phyloP scores from a whole-genome alignment of 1,140 invertebrate genomes.

The Saccostrea echinata region DNA sequence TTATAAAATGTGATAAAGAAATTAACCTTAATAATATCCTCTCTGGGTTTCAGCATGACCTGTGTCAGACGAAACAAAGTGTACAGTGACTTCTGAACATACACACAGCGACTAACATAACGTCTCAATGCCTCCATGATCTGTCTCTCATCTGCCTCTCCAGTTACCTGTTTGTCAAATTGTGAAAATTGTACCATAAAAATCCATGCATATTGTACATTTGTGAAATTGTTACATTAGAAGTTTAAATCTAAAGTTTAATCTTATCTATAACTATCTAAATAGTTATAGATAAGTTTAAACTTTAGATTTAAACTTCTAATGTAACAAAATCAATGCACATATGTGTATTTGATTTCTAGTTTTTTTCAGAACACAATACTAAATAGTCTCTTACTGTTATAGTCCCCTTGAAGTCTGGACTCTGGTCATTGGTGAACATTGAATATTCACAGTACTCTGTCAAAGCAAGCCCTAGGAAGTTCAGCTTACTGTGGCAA shows the following conservation, averaged over 20 bases:
- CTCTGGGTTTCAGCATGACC: conserved; percentile 83
- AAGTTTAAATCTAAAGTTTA: no score
- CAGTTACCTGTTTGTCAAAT: conserved; percentile 82
- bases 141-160: conserved; percentile 84
- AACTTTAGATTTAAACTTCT: neutral
- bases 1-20: no score
- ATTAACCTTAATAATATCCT: conserved; percentile 83
- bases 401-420: conserved; percentile 68
- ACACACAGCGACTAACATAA: conserved; percentile 84
- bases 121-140: conserved; percentile 85
- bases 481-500: conserved; percentile 80
- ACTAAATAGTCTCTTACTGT: conserved; percentile 66
- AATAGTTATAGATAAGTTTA: no score
- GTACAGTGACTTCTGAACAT: conserved; percentile 88
- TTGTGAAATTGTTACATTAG: no score
- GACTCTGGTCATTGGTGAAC: conserved; percentile 77
- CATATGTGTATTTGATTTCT: no score
- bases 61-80: conserved; percentile 86
- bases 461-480: conserved; percentile 85
- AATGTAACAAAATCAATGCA: neutral
- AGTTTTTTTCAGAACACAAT: neutral
- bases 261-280: no score
- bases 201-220: neutral
- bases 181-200: neutral
- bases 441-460: conserved; percentile 84